Percentiles rank a stretch among this genome's conserved stretches.
phyloP scores from a whole-genome alignment of 2,113 vertebrate species.

The Dolichallabes microphthalmus region DNA sequence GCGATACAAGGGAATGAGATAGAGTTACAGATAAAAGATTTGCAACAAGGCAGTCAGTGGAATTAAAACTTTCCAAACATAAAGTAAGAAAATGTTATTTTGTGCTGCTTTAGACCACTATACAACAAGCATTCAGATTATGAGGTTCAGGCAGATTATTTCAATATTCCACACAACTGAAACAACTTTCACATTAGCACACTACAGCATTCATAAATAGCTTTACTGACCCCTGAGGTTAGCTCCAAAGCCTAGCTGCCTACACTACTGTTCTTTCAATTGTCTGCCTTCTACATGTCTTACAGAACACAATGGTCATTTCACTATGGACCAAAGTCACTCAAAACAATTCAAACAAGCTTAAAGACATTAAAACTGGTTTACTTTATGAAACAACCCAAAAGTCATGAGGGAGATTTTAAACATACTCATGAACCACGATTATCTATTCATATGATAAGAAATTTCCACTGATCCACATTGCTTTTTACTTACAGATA shows the following conservation, averaged over 20 bases:
- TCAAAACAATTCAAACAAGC: neutral
- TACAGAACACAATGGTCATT: neutral
- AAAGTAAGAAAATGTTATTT: neutral
- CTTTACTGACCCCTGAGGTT: too few species aligned
- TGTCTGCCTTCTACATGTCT: neutral
- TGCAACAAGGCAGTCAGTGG: neutral
- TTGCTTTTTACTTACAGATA: neutral
- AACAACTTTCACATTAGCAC: conserved; percentile 3
- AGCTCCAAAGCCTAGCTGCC: neutral
- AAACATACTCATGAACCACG: neutral
- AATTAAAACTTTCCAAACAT: neutral
- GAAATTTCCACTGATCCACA: neutral
- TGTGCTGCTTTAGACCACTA: neutral
- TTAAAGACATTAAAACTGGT: neutral
- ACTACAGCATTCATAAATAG: neutral
- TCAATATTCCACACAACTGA: conserved; percentile 1
- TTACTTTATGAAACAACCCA: neutral
- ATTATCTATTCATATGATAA: neutral
- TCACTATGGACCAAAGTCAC: neutral
- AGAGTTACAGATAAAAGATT: neutral
- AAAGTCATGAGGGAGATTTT: neutral
- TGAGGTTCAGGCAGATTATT: neutral
- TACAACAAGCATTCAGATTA: neutral
- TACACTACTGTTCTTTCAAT: neutral
- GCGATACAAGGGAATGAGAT: neutral